Conservation (phyloP, 1,140 invertebrate genomes). For the Popillia japonica region DNA sequence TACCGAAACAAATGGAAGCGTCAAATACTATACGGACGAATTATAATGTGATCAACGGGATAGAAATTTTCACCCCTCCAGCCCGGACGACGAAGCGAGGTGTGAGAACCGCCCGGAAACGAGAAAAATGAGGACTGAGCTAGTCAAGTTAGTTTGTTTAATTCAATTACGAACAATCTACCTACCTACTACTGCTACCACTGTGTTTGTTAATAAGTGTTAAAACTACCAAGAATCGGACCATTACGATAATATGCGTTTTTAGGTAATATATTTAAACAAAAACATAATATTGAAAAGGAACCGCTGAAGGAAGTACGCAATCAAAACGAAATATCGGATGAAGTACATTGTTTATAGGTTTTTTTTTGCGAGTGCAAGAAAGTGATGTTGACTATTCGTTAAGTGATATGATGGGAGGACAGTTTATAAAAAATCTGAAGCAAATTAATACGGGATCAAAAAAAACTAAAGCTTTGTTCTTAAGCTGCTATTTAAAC, state of each 20-base stretch:
- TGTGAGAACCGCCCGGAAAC: background rate
- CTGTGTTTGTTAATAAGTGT: constrained; percentile 6
- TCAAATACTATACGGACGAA: constrained; percentile 55
- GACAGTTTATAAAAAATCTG: background rate
- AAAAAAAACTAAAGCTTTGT: constrained; percentile 24
- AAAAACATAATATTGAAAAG: too few relatives aligned
- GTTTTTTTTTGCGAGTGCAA: too few relatives aligned
- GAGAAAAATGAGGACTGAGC: constrained; percentile 4
- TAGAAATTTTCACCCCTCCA: background rate
- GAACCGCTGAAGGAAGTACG: background rate
- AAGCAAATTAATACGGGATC: background rate
- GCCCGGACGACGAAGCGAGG: background rate
- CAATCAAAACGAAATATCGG: background rate
- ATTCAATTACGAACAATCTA: background rate
- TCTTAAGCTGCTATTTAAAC: constrained; percentile 24
- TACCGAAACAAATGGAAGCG: constrained; percentile 50
- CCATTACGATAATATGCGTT: too few relatives aligned
- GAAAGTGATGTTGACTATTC: background rate
- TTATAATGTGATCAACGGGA: constrained; percentile 37
- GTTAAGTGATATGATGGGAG: background rate
- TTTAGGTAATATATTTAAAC: too few relatives aligned
- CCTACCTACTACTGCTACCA: background rate
- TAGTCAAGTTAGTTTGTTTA: constrained; percentile 12
- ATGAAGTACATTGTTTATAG: background rate
- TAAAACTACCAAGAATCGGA: background rate